Conservation (phyloP, 2,888 invertebrate species). For the Polymixis lichenea region DNA sequence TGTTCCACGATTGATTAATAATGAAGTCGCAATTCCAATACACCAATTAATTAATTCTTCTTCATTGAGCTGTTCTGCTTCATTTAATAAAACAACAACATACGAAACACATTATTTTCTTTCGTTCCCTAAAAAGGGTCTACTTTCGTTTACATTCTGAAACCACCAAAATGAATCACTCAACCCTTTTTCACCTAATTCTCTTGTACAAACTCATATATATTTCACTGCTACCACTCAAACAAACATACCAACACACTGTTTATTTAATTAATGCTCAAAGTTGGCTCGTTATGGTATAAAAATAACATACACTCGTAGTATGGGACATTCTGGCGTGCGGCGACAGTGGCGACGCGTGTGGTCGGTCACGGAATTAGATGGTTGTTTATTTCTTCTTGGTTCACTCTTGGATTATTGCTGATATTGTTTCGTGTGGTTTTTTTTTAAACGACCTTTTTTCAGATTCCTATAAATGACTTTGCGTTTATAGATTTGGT, state of each 20-base stretch:
- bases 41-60: neutral
- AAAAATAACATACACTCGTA: slow-evolving; percentile 60
- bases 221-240: slow-evolving; percentile 40
- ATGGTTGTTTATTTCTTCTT: slow-evolving; percentile 42
- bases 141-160: slow-evolving; percentile 26
- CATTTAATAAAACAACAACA: neutral
- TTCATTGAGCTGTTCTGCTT: neutral
- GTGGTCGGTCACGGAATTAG: slow-evolving; percentile 64
- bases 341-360: slow-evolving; percentile 59
- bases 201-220: slow-evolving; percentile 42
- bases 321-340: slow-evolving; percentile 49
- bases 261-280: slow-evolving; percentile 65
- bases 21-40: neutral
- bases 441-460: neutral
- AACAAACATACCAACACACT: slow-evolving; percentile 50
- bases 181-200: slow-evolving; percentile 24
- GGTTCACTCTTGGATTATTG: slow-evolving; percentile 39
- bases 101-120: neutral
- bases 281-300: slow-evolving; percentile 52
- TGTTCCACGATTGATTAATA: neutral
- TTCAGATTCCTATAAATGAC: neutral
- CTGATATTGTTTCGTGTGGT: neutral
- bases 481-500: neutral
- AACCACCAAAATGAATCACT: slow-evolving; percentile 30
- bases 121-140: slow-evolving; percentile 11